Evolutionary conservation across 2,888 invertebrate species (phyloP), one percentile per base, ranked within the genome.

Genomic region (Amiota communis): DNA sequence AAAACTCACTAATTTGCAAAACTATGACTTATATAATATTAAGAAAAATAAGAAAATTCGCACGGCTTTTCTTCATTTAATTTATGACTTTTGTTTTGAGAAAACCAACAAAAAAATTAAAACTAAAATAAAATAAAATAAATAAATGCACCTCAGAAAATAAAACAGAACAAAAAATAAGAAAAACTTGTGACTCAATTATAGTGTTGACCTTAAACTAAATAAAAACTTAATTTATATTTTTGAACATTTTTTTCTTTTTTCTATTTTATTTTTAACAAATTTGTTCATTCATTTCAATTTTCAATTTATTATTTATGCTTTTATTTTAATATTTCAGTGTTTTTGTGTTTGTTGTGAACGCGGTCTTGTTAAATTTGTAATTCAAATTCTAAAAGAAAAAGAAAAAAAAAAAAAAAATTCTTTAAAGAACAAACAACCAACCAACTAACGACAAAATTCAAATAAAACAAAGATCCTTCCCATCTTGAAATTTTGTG

Each of bases 331-430:
- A 61, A 80, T 79, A 80, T 83, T 81, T 71, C 80, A 83, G 83
- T 83, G 83, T 74, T 83, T 85, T 77, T 83, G 75, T 83, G 77
- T 77, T 84, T 80, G 72, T 83, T 47, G 17, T 53, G 23, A 68
- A 23, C 20, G 12, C n/a, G 23, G 51, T 51, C n/a, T 51, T 68
- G 20, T 51, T 23, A 68, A 53, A 53, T 53, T 68, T 36, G 46
- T 12, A n/a, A 86, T 74, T 75, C 75, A 73, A 76, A 71, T 72
- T 69, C 72, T 61, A 73, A 74, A 74, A 74, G 73, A 72, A 72
- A 64, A 74, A 68, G 70, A 49, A 51, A 71, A 63, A 49, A 67
- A 47, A 75, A 68, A 48, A 20, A 70, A 47, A 67, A 64, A 61
- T 46, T 46, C n/a, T 63, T 68, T 61, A 64, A 64, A 63, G 68